Evolutionary conservation across 2,797 vertebrate species (phyloP), one percentile per base, ranked within the genome.

Genomic region (Varecia variegata): DNA sequence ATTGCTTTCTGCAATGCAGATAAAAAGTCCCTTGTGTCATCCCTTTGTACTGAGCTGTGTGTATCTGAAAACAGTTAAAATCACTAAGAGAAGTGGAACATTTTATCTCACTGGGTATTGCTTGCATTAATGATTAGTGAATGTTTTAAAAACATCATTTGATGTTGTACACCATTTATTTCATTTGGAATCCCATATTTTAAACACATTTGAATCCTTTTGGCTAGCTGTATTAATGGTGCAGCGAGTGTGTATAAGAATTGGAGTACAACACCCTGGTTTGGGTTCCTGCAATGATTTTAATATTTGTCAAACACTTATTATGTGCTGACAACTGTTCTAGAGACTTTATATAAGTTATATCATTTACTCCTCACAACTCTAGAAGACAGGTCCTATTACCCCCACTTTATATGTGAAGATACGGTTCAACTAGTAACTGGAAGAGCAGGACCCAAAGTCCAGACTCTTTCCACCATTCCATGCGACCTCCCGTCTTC

Each of bases 1-100:
- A 54, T 83, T 97, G 90, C 88, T 97, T 81, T 95, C 96, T 92
- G 94, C 88, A 92, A 84, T 95, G 95, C 96, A 96, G 97, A 97
- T 94, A 93, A 97, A 95, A 97, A 85, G 82, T 87, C 95, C 95
- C 88, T 77, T 89, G 95, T 97, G 96, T 92, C 74, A 88, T 95
- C 95, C 92, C 89, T 97, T 97, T 97, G 94, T 97, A 83, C 35
- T 74, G 94, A 94, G 80, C 93, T 88, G n/a, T 62, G 67, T 60
- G 70, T 82, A 85, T 92, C 71, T 93, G 88, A 88, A 95, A 97
- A 95, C 67, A 96, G 93, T 50, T 92, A 93, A 93, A 96, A 88
- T 92, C 92, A 90, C 56, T 68, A 79, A 81, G 92, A 96, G 94
- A 79, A 90, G 25, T 68, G 25, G 74, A 95, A 84, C 30, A 2